Percentiles rank a stretch among this genome's conserved stretches.
Evolutionary conservation across 2,888 invertebrate species (phyloP).

Genomic region (Antheraea yamamai): DNA sequence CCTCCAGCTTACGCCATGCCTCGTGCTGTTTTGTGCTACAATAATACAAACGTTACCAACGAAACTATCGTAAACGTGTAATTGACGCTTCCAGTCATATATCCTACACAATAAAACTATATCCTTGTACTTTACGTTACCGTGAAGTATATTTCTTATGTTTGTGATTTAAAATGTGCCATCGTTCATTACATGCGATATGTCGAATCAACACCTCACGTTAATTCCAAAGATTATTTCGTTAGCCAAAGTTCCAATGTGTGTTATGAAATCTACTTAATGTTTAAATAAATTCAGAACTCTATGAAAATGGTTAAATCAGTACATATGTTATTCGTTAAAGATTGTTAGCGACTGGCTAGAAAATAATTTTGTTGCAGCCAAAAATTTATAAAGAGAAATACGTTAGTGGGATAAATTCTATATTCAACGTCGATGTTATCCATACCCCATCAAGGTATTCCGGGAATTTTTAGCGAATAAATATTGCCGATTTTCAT

Average conservation of each 20-base stretch:
- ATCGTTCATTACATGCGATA: slow-evolving; percentile 34
- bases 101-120: background rate
- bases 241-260: slow-evolving; percentile 42
- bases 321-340: background rate
- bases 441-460: background rate
- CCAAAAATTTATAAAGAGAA: background rate
- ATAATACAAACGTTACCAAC: slow-evolving; percentile 37
- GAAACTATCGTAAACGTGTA: slow-evolving; percentile 22
- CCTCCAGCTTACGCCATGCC: slow-evolving; percentile 33
- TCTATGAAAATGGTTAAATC: slow-evolving; percentile 1
- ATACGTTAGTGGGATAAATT: background rate
- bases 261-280: slow-evolving; percentile 11
- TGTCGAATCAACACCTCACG: slow-evolving; percentile 41
- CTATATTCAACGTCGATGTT: background rate
- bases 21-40: slow-evolving; percentile 39
- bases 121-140: background rate
- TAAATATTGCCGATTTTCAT: background rate
- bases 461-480: background rate
- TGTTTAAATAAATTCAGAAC: background rate
- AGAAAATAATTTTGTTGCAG: background rate
- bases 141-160: slow-evolving; percentile 6
- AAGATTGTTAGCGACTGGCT: background rate
- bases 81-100: slow-evolving; percentile 9
- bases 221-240: slow-evolving; percentile 47
- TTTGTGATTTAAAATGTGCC: slow-evolving; percentile 46